These are phyloP conservation scores for Leuciscus waleckii DNA, from an alignment of 2,797 vertebrate genomes.

Conservation along the genomic window DNA sequence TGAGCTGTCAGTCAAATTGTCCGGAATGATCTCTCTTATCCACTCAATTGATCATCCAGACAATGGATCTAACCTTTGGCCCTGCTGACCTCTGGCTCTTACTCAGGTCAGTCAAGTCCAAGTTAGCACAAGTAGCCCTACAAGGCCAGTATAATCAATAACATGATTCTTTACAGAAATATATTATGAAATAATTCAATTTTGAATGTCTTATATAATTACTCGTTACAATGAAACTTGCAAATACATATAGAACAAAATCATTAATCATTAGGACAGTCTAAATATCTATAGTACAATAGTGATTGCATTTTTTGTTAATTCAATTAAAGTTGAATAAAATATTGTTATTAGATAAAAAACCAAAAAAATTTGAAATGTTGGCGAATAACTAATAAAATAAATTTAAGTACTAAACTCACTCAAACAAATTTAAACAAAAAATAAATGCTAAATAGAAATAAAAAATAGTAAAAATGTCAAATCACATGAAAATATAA, in stretches of 20 bases:
- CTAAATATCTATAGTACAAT: neutral
- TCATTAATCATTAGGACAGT: neutral
- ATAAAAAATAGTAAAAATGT: neutral
- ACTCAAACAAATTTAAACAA: neutral
- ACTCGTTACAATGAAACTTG: neutral
- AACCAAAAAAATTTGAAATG: no score
- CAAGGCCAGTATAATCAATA: neutral
- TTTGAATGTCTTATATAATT: neutral
- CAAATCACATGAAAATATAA: neutral
- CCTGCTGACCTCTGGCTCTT: neutral
- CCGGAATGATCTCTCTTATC: neutral
- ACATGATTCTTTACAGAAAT: neutral
- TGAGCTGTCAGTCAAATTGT: conserved; percentile 11
- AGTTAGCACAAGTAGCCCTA: conserved; percentile 6
- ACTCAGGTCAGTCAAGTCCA: conserved; percentile 25
- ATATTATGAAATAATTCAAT: neutral
- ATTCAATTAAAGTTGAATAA: neutral
- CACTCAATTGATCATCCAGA: conserved; percentile 18
- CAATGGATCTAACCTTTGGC: conserved; percentile 16
- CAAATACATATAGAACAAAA: neutral
- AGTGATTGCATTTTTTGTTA: neutral
- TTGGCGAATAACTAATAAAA: neutral
- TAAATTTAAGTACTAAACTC: no score
- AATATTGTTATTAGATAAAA: neutral
- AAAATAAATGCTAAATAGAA: neutral